Conservation (phyloP, 2,888 invertebrate species). For the Phrixothrix hirtus region DNA sequence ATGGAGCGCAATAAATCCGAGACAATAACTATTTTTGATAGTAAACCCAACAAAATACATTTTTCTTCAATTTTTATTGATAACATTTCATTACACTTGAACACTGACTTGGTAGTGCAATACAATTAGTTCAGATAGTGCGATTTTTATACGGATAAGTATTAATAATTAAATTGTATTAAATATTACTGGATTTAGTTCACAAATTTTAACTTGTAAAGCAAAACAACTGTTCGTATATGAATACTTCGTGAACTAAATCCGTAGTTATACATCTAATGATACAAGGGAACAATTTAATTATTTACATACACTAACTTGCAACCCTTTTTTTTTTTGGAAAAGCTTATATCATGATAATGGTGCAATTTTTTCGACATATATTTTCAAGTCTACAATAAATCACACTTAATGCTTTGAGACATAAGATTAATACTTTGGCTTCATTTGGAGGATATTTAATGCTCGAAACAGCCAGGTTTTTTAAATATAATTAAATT, state of each 20-base stretch:
- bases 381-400: neutral
- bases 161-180: constrained; percentile 6
- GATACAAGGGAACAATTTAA: neutral
- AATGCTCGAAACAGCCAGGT: neutral
- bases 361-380: constrained; percentile 2
- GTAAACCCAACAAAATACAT: too few species aligned
- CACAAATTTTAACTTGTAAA: too few species aligned
- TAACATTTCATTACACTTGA: constrained; percentile 28
- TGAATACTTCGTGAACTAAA: too few species aligned
- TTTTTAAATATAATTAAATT: neutral
- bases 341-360: neutral
- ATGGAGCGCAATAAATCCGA: too few species aligned
- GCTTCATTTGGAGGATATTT: neutral
- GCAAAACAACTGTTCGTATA: too few species aligned
- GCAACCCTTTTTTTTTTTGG: neutral
- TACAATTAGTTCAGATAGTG: constrained; percentile 25
- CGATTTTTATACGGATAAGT: constrained; percentile 8
- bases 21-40: too few species aligned
- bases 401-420: constrained; percentile 8
- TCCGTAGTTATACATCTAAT: neutral
- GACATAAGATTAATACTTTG: constrained; percentile 1
- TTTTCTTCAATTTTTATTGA: constrained; percentile 13
- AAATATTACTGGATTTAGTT: constrained; percentile 1
- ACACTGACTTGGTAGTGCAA: constrained; percentile 28
- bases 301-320: neutral